Evolutionary conservation across 2,113 vertebrate species (phyloP).

Genomic region (Ivindomyrus marchei): DNA sequence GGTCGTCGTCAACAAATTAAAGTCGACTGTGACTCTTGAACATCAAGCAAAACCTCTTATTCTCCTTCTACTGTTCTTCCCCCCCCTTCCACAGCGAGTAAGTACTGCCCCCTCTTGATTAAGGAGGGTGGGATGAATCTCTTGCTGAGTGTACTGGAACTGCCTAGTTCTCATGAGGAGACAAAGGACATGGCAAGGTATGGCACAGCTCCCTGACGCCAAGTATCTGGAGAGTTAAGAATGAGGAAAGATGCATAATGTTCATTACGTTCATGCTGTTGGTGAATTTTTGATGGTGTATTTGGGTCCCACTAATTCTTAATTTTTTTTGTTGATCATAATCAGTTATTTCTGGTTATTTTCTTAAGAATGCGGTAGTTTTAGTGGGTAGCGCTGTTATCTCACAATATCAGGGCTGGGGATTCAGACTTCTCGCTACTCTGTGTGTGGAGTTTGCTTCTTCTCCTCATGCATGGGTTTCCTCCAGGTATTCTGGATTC

Average conservation of each 20-base stretch:
- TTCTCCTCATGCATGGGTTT: background rate
- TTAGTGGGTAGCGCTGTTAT: background rate
- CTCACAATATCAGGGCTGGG: background rate
- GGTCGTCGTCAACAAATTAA: background rate
- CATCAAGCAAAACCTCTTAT: background rate
- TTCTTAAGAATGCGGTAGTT: background rate
- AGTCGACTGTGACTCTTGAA: background rate
- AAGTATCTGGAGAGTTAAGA: background rate
- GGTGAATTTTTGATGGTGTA: background rate
- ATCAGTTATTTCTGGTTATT: background rate
- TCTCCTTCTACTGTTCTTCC: background rate
- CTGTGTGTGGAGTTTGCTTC: background rate
- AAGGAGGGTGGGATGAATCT: constrained; percentile 87
- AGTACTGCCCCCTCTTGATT: constrained; percentile 91
- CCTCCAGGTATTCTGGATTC: background rate
- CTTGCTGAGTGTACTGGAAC: constrained; percentile 75
- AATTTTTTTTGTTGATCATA: background rate
- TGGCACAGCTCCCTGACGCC: background rate
- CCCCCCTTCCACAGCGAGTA: constrained; percentile 67
- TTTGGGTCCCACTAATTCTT: background rate
- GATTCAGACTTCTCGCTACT: background rate
- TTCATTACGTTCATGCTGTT: no score
- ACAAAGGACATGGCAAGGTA: constrained; percentile 93
- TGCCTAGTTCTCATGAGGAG: constrained; percentile 76
- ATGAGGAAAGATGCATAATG: background rate